Conservation (phyloP, 1,140 invertebrate genomes). For the Brachionus plicatilis region DNA sequence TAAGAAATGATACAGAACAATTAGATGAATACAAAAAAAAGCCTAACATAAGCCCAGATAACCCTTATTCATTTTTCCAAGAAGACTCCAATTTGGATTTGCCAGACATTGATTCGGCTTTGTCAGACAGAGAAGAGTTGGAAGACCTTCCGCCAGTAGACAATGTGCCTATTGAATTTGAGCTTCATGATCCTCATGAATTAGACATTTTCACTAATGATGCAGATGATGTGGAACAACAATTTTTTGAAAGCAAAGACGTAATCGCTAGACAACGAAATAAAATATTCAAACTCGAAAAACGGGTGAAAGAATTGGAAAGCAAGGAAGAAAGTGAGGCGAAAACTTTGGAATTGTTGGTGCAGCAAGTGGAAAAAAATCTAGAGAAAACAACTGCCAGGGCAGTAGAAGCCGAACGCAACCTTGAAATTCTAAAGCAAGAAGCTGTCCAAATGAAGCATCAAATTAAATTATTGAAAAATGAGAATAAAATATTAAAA, state of each 20-base stretch:
- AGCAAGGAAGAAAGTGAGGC: slow-evolving; percentile 7
- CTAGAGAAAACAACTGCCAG: background rate
- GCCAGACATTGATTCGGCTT: background rate
- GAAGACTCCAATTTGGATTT: background rate
- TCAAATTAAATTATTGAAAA: background rate
- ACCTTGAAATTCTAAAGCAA: background rate
- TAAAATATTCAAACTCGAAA: background rate
- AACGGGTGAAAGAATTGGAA: background rate
- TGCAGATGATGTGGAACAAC: background rate
- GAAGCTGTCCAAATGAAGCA: background rate
- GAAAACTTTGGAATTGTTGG: slow-evolving; percentile 5
- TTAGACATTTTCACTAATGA: background rate
- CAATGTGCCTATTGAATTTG: background rate
- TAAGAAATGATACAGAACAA: background rate
- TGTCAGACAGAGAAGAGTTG: background rate
- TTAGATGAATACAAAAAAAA: background rate
- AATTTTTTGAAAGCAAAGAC: background rate
- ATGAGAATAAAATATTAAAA: background rate
- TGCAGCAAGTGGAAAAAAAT: slow-evolving; percentile 26
- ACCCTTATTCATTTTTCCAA: background rate
- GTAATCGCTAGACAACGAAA: background rate
- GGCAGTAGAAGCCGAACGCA: background rate
- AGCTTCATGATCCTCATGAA: background rate
- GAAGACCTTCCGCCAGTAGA: background rate
- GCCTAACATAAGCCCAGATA: background rate